Evolutionary conservation across 2,797 vertebrate species (phyloP).

Genomic region (Fistularia tabacaria): DNA sequence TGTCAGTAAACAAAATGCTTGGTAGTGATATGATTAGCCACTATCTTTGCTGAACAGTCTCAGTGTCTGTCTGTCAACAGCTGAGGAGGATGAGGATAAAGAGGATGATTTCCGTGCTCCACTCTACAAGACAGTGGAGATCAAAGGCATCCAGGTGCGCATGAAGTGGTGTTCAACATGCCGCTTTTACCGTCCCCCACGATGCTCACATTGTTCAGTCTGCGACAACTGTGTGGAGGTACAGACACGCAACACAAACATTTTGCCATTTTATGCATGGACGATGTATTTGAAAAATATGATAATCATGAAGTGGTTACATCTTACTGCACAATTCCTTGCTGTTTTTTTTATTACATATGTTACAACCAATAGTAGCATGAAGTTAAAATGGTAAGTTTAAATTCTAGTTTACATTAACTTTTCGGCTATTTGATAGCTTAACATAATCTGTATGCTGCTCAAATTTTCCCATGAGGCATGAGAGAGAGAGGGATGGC

Average conservation of each 20-base stretch:
- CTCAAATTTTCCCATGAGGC: no score
- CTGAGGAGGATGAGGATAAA: constrained; percentile 97
- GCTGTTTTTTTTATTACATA: not conserved
- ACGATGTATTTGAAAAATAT: no score
- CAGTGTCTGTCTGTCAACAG: constrained; percentile 58
- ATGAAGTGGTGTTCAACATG: constrained; percentile 99
- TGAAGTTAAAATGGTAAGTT: no score
- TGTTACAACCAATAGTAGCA: no score
- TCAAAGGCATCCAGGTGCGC: constrained; percentile 94
- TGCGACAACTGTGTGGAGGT: constrained; percentile 99
- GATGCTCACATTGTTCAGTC: constrained; percentile 97
- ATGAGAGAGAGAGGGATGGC: no score
- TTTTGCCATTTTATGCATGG: not conserved
- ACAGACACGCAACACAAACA: constrained; percentile 12
- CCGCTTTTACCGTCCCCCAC: constrained; percentile 94
- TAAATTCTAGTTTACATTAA: no score
- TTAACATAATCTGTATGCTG: no score
- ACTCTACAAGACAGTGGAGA: constrained; percentile 96
- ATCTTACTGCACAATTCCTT: not conserved
- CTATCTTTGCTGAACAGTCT: not conserved
- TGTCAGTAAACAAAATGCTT: not conserved
- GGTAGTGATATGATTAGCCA: not conserved
- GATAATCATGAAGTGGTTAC: no score
- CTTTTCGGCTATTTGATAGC: no score
- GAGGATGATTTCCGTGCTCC: constrained; percentile 97